phyloP scores from a whole-genome alignment of 2,797 vertebrate genomes.

The Uromys caudimaculatus region DNA sequence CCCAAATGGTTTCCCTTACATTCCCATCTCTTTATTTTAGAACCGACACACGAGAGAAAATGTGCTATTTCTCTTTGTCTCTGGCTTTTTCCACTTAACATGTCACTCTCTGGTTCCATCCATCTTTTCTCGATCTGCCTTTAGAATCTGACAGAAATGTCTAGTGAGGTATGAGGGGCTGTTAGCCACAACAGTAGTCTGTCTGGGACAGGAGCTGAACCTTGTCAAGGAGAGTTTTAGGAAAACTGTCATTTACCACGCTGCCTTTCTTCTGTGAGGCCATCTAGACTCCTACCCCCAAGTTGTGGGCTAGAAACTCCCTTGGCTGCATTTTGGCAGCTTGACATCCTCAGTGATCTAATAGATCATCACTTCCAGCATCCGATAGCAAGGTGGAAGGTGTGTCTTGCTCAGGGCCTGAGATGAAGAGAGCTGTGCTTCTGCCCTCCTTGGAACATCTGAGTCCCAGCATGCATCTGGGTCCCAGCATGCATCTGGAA shows the following conservation, averaged over 20 bases:
- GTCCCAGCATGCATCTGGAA: background rate
- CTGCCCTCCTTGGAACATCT: background rate
- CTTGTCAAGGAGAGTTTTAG: background rate
- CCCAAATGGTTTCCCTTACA: background rate
- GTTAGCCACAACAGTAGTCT: background rate
- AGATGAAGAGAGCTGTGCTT: background rate
- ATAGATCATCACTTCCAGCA: background rate
- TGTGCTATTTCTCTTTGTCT: background rate
- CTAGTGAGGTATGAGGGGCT: background rate
- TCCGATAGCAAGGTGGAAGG: background rate
- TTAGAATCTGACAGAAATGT: background rate
- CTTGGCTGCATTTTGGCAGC: background rate
- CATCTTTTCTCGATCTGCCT: background rate
- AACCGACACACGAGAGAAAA: background rate
- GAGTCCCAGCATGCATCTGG: background rate
- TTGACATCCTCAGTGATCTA: background rate
- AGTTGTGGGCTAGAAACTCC: background rate
- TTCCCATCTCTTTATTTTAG: background rate
- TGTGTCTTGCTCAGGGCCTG: fast-evolving
- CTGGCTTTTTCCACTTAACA: background rate
- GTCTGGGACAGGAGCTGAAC: background rate
- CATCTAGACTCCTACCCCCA: background rate
- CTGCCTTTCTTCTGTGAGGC: background rate
- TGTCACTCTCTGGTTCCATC: background rate
- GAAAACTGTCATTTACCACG: background rate